Evolutionary conservation across 2,888 invertebrate genomes (phyloP), one percentile per base, ranked within the genome.

Genomic region (Leptinotarsa juncta): DNA sequence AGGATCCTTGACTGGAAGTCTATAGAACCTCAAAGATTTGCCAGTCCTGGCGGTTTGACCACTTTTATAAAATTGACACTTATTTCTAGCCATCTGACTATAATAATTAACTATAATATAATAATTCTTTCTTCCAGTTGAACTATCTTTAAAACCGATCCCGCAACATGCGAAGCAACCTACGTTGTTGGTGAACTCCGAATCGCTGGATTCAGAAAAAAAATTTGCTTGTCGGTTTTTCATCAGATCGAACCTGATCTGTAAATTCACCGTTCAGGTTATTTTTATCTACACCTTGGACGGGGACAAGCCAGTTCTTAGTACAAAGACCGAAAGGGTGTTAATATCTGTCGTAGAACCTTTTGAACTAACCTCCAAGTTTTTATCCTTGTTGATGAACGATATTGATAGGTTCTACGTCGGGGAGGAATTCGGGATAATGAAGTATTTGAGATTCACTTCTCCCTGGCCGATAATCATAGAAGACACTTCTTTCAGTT

Each of bases 391-490:
- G 84, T 89, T 91, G 78, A 93, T 94, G 83, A 68, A 72, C 18
- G 92, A 92, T 84, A 88, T 93, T 76, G 88, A 90, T 3, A 93
- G 92, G 84, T 92, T 93, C 81, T 93, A 92, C 86, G 90, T 92
- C 49, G 90, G 91, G 81, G 94, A 94, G 85, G 90, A 92, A 4
- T 92, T 94, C 82, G 90, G 93, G 80, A 89, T 93, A 20, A 92
- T 93, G 91, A 93, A 93, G 66, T 90, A 92, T 81, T 90, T 94
- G 67, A 91, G 90, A 80, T 93, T 93, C 80, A 86, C 91, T 68
- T 93, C 94, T 74, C 93, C 93, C 2, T 94, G 93, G 92, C 91
- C 93, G 70, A 90, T 94, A 76, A 83, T 90, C 50, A 92, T 94
- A 82, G 89, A 93, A 81, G 89, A 91, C 83, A 92, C 94, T 65